Evolutionary conservation across 2,888 invertebrate genomes (phyloP).

Genomic region (Mesoligia furuncula): DNA sequence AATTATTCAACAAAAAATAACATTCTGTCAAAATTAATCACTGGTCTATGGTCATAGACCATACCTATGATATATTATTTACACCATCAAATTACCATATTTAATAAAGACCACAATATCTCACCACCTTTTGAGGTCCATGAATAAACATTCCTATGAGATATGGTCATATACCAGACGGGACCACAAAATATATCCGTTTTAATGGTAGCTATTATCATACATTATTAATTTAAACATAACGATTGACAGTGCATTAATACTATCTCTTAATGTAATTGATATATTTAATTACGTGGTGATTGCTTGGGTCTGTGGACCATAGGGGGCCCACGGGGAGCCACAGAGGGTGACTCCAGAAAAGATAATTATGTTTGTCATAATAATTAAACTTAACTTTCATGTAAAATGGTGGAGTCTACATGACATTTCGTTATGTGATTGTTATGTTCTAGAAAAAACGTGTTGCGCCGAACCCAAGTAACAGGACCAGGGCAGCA

Average conservation of each 20-base stretch:
- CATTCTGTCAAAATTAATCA: slow-evolving; percentile 31
- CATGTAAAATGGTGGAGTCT: not conserved
- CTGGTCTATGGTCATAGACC: not conserved
- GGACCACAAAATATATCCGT: slow-evolving; percentile 27
- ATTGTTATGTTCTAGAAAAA: not conserved
- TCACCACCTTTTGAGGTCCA: slow-evolving; percentile 33
- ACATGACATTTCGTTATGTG: not conserved
- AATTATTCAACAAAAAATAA: slow-evolving; percentile 25
- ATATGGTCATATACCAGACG: slow-evolving; percentile 11
- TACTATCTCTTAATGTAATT: slow-evolving; percentile 31
- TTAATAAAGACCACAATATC: slow-evolving; percentile 51
- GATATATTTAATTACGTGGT: slow-evolving; percentile 44
- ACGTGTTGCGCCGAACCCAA: not conserved
- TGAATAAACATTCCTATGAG: slow-evolving; percentile 23
- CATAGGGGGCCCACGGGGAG: slow-evolving; percentile 44
- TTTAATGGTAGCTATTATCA: slow-evolving; percentile 45
- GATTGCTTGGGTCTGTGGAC: slow-evolving; percentile 8
- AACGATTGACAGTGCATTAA: slow-evolving; percentile 38
- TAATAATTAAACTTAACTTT: slow-evolving; percentile 1
- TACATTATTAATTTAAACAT: slow-evolving; percentile 52
- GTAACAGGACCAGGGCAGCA: too few relatives aligned
- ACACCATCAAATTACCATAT: slow-evolving; percentile 53
- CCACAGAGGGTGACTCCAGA: not conserved
- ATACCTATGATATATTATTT: slow-evolving; percentile 24
- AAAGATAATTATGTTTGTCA: slow-evolving; percentile 3